Conservation (phyloP, 2,888 invertebrate genomes). For the Hydroisotoma schaefferi region DNA sequence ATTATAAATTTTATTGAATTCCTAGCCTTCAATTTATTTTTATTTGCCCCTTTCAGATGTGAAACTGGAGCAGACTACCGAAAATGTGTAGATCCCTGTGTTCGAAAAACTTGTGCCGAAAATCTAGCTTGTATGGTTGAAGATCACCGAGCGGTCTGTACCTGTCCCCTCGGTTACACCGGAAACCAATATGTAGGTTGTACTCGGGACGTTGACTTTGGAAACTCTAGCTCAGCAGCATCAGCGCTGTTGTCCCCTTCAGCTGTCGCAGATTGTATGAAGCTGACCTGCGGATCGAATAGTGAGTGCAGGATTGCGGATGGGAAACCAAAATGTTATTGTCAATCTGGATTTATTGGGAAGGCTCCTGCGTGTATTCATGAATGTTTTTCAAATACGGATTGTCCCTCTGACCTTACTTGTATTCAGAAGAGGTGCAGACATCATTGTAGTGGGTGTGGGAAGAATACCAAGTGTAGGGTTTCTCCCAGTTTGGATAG, state of each 20-base stretch:
- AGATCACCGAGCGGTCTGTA: constrained; percentile 49
- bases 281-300: constrained; percentile 35
- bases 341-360: constrained; percentile 39
- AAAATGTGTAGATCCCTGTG: constrained; percentile 50
- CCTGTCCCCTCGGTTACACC: constrained; percentile 44
- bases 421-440: constrained; percentile 50
- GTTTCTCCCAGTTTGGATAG: constrained; percentile 22
- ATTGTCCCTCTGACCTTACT: constrained; percentile 49
- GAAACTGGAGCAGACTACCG: constrained; percentile 27
- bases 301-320: constrained; percentile 36
- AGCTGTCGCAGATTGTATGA: constrained; percentile 24
- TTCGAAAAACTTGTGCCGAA: constrained; percentile 48
- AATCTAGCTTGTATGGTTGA: constrained; percentile 49
- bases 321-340: constrained; percentile 32
- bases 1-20: no score
- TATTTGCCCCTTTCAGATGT: no score
- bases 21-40: no score
- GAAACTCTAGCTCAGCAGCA: not conserved
- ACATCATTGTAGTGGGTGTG: constrained; percentile 50
- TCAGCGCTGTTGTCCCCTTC: not conserved
- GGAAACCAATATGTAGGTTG: constrained; percentile 45
- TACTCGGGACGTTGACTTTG: constrained; percentile 21
- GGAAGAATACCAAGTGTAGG: constrained; percentile 32
- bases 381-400: constrained; percentile 49
- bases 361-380: constrained; percentile 46